Conservation (phyloP, 2,113 vertebrate genomes). For the Agapornis roseicollis region DNA sequence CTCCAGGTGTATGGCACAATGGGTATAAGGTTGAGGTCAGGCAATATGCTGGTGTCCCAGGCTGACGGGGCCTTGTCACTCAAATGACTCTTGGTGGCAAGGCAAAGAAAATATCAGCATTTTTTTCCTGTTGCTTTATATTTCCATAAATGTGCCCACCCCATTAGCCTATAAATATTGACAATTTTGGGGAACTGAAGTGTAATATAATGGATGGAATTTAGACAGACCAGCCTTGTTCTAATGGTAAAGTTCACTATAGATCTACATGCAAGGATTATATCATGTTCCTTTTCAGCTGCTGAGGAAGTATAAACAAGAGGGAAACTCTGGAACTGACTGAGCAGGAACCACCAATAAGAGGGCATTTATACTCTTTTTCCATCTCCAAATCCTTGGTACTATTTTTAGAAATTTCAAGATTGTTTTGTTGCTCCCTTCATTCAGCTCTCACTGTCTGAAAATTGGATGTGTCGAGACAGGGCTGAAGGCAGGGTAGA, state of each 20-base stretch:
- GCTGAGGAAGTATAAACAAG: neutral
- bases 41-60: neutral
- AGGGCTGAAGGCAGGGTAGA: neutral
- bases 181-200: neutral
- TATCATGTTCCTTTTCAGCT: neutral
- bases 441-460: neutral
- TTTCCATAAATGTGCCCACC: neutral
- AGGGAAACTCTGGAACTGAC: neutral
- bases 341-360: neutral
- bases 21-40: neutral
- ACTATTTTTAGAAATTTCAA: neutral
- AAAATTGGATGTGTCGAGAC: neutral
- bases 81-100: neutral
- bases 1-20: neutral
- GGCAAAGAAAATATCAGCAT: neutral
- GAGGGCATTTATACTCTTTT: neutral
- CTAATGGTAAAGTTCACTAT: neutral
- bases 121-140: neutral
- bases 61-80: neutral
- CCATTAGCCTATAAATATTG: neutral
- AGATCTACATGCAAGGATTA: neutral
- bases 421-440: neutral
- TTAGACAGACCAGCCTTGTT: neutral
- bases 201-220: neutral
- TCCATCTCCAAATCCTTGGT: neutral